Base-by-base conservation (phyloP, 2,797 vertebrate genomes). In the Cichlasoma orientale region DNA sequence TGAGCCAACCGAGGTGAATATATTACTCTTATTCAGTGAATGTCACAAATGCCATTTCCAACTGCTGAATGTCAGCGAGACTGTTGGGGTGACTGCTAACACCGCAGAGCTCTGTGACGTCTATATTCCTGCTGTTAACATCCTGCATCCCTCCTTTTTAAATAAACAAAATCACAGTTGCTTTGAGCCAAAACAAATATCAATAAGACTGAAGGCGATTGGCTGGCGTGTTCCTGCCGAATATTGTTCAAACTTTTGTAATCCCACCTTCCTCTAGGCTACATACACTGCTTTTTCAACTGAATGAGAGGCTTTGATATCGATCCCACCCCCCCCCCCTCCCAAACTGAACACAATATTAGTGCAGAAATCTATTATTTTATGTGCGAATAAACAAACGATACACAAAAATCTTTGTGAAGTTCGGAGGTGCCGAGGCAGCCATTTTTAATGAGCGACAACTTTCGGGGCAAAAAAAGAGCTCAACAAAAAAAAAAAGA, bases 41-140 rank as follows among this genome's bases (percentile, higher is more conserved):
- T 92, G 93, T 92, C 93, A 89, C 82, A 89, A 90, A 87, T 88
- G 88, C 87, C 92, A 92, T 93, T 91, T 90, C 80, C 76, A 82
- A 83, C 80, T 66, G 84, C 86, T 89, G 93, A 92, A 94, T 93
- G 92, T 93, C 90, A 92, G 81, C 5, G 47, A 63, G 86, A 83
- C 87, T 80, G 86, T 80, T 69, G 86, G 88, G 89, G 72, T 87
- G 86, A 91, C 83, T 87, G 78, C 85, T 79, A 87, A 90, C 74
- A 27, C 84, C 9, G 70, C 25, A 31, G 58, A 80, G 82, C 81
- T 14, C 73, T 33, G 23, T 81, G 88, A 92, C 73, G 59, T 88
- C 89, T 90, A 23, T 63, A 84, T 90, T 72, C 82, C 89, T 6
- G 36, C 80, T 66, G 85, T 79, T 86, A 80, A 81, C 69, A 80